Evolutionary conservation across 2,888 invertebrate species (phyloP).

Genomic region (Seladonia tumulorum): DNA sequence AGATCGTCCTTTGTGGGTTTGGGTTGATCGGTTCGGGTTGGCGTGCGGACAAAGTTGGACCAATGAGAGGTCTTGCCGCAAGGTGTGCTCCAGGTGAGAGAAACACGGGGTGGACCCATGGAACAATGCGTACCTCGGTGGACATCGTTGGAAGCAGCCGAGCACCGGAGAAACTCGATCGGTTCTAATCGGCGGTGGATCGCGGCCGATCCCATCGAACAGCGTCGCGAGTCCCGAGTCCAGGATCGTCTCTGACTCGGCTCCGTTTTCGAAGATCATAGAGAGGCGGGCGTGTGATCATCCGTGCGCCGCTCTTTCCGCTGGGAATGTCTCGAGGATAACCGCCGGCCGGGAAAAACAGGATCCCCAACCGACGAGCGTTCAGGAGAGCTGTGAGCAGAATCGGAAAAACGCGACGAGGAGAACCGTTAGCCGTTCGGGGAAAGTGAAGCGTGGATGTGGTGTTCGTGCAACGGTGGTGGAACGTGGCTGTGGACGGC

Average conservation of each 20-base stretch:
- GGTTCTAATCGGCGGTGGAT: constrained; percentile 44
- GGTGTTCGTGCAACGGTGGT: constrained; percentile 68
- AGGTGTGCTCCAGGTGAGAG: constrained; percentile 63
- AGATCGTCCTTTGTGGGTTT: neutral
- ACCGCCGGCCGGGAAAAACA: neutral
- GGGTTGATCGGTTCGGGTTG: constrained; percentile 17
- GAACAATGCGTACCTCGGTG: constrained; percentile 60
- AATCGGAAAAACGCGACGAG: neutral
- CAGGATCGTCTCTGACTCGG: neutral
- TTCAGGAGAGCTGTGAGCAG: neutral
- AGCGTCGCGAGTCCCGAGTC: constrained; percentile 14
- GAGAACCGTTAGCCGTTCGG: constrained; percentile 20
- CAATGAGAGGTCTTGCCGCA: constrained; percentile 62
- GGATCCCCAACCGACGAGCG: constrained; percentile 27
- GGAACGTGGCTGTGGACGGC: constrained; percentile 70
- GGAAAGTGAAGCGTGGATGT: constrained; percentile 70
- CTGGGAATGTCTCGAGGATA: constrained; percentile 30
- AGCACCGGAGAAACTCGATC: constrained; percentile 47
- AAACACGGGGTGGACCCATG: constrained; percentile 70
- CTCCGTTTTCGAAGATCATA: neutral
- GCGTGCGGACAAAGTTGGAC: constrained; percentile 40
- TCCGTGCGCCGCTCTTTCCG: neutral
- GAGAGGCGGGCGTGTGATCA: neutral
- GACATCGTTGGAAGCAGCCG: constrained; percentile 50
- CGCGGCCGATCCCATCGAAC: constrained; percentile 5